Base-by-base conservation (phyloP, 2,888 invertebrate species). In the Tachystola acroxantha region DNA sequence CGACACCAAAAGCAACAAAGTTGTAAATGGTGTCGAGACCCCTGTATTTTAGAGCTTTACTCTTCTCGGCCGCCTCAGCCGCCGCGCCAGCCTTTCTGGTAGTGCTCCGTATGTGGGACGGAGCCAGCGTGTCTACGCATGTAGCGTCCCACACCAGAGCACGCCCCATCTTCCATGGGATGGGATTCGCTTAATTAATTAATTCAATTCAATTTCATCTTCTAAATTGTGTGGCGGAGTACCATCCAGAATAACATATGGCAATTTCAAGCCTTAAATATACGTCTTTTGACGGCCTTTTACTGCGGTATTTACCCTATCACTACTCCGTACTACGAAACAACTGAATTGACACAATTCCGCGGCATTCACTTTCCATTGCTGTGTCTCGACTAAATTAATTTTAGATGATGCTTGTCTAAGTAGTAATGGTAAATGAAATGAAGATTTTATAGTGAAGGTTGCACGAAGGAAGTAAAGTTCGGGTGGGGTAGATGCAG, bases 241-340 rank as follows among this genome's bases (percentile, higher is more conserved):
- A 24, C 24, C 24, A 24, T 24, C 24, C 24, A 9, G 2, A n/a
- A 24, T 24, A 24, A 2, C 24, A n/a, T 4, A n/a, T 24, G 11
- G 28, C 34, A 28, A 34, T 34, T 28, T 10, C 19, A 27, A 4
- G 24, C 24, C 34, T 34, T 34, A 34, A 34, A 28, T 27, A 34
- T 28, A 20, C 34, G 28, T 28, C 27, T 34, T 34, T 34, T 34
- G 34, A 34, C 34, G 27, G 9, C 34, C 28, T 28, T 34, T 34
- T 34, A 34, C 34, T 28, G 11, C 12, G 19, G 3, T 20, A 1
- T 28, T 34, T 19, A 28, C 27, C 28, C 34, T 11, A 16, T 19
- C 19, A 28, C 5, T 11, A 28, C 27, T 27, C 19, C 9, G 7
- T 34, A 34, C 34, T 13, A 27, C 7, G 28, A 11, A n/a, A 12